A percentile compares a stretch with the other conserved stretches of the same genome.
phyloP scores from a whole-genome alignment of 2,797 vertebrate genomes.

The Sebastiscus albofasciatus region DNA sequence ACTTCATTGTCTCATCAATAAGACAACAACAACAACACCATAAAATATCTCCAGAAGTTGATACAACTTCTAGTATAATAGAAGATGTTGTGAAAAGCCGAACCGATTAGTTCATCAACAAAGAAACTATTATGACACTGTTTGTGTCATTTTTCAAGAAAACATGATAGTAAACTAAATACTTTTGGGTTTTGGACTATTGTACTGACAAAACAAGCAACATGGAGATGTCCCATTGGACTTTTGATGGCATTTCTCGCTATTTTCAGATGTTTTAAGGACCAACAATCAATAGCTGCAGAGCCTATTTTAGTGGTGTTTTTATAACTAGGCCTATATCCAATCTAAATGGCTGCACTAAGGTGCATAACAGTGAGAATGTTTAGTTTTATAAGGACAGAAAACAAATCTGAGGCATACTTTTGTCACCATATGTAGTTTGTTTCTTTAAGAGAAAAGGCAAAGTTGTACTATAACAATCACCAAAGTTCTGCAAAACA shows the following conservation, averaged over 20 bases:
- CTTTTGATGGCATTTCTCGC: background rate
- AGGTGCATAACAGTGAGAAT: background rate
- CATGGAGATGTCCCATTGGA: background rate
- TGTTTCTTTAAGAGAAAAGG: background rate
- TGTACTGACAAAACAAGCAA: background rate
- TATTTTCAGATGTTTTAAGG: background rate
- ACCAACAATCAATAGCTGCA: background rate
- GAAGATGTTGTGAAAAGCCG: background rate
- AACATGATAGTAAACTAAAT: background rate
- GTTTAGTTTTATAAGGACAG: background rate
- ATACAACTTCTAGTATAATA: background rate
- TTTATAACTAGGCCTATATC: background rate
- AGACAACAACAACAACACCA: background rate
- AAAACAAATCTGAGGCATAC: background rate
- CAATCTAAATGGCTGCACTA: background rate
- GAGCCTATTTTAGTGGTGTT: background rate
- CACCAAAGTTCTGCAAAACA: constrained; percentile 25
- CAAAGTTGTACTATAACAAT: background rate
- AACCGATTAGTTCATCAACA: background rate
- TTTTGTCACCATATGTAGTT: background rate
- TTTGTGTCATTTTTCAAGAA: background rate
- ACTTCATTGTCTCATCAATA: background rate
- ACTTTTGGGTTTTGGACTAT: background rate
- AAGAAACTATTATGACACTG: too few species aligned
- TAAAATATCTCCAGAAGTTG: background rate